Conservation (phyloP, 2,113 vertebrate species). For the Sorex araneus region DNA sequence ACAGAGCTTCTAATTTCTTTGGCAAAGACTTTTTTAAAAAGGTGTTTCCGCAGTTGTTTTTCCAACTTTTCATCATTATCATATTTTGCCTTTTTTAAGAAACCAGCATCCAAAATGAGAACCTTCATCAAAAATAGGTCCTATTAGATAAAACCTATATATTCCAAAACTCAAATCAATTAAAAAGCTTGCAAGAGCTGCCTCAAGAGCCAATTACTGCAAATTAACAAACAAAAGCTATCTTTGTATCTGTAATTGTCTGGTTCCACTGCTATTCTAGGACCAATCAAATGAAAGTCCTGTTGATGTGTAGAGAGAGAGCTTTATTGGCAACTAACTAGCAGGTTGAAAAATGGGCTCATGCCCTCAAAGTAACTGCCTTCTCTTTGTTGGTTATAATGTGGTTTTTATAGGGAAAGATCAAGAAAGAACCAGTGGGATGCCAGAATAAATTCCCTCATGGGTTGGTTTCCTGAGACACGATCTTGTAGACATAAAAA, state of each 20-base stretch:
- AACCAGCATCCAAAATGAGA: background rate
- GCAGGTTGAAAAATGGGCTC: too few relatives aligned
- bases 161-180: background rate
- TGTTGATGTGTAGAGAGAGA: too few relatives aligned
- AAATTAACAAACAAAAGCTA: conserved; percentile 10
- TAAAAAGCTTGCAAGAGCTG: conserved; percentile 27
- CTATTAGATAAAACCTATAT: background rate
- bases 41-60: conserved; percentile 28
- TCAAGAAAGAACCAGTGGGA: too few relatives aligned
- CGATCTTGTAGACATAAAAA: too few relatives aligned
- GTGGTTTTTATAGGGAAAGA: too few relatives aligned
- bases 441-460: too few relatives aligned
- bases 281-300: too few relatives aligned
- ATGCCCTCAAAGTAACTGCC: too few relatives aligned
- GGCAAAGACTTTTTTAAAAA: conserved; percentile 67
- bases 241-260: background rate
- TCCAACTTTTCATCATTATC: conserved; percentile 2
- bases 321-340: too few relatives aligned
- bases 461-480: too few relatives aligned
- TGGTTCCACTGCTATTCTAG: too few relatives aligned
- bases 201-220: background rate
- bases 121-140: background rate
- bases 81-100: conserved; percentile 25
- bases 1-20: conserved; percentile 48
- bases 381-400: too few relatives aligned